Base-by-base conservation (phyloP, 2,113 vertebrate species). In the Tamias sibiricus region DNA sequence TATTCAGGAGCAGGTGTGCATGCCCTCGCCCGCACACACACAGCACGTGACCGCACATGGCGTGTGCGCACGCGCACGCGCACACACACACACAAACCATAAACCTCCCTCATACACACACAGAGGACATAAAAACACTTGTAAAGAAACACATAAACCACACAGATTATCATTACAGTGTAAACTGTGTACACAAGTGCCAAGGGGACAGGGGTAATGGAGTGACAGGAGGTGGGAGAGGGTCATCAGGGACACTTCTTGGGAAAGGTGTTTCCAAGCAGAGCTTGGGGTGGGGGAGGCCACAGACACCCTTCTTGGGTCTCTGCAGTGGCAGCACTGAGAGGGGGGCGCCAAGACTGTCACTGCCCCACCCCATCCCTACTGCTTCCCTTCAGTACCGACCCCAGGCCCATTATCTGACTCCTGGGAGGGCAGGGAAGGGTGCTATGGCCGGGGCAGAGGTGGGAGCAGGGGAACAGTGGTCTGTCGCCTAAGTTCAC, bases 91-190 rank as follows among this genome's bases (percentile, higher is more conserved):
- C 66, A 69, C 32, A 24, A 2, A 42, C 68, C 79, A 79, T 89
- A 89, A 94, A 74, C 82, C 62, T 87, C 77, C 66, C 69, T 54
- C 44, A 54, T 17, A 66, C 71, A 93, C 62, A 96, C 83, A 96
- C 76, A 89, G 75, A 95, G 83, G 83, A 95, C 90, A 84, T 74
- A 84, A 93, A 94, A 97, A 81, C 89, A 74, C 86, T 96, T 84
- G 89, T 74, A 94, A 95, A 93, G 91, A 87, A 92, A 87, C 69
- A 91, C 88, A 94, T 94, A 85, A 94, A 92, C 85, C 83, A 81
- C 81, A 87, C 79, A 74, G 66, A 93, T 93, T 40, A 91, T 93
- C 77, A 84, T 82, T 71, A 95, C 7, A 7, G 44, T 8, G 10
- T 19, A n/a, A 82, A 75, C 87, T 76, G 84, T 90, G 74, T 77